These are phyloP conservation scores for Microctenopoma stevenorrisi DNA, from an alignment of 2,797 vertebrate species.

Conservation along the genomic window DNA sequence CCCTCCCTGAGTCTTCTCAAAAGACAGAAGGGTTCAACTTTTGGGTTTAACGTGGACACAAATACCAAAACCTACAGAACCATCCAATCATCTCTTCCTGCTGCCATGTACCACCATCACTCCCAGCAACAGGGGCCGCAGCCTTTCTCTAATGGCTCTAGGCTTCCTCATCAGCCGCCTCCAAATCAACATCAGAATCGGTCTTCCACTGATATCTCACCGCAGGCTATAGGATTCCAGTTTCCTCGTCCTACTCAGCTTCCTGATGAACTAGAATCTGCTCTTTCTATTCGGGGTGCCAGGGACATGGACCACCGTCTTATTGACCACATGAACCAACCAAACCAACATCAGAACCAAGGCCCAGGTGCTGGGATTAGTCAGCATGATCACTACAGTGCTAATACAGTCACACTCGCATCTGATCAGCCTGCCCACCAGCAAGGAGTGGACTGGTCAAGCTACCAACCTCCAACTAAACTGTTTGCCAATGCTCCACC, in stretches of 20 bases:
- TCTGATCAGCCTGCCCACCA: constrained; percentile 64
- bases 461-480: constrained; percentile 68
- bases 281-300: constrained; percentile 68
- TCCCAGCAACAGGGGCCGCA: constrained; percentile 77
- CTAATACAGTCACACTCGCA: constrained; percentile 62
- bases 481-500: constrained; percentile 64
- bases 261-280: constrained; percentile 78
- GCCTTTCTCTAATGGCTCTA: constrained; percentile 59
- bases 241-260: constrained; percentile 78
- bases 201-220: constrained; percentile 52
- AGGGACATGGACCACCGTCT: constrained; percentile 76
- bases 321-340: constrained; percentile 63
- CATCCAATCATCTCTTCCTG: constrained; percentile 65
- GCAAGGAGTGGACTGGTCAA: constrained; percentile 75
- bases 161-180: constrained; percentile 58
- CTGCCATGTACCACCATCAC: constrained; percentile 80
- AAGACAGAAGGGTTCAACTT: constrained; percentile 74
- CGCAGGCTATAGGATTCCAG: constrained; percentile 72
- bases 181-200: constrained; percentile 62
- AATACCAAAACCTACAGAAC: constrained; percentile 65
- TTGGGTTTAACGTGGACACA: constrained; percentile 81
- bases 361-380: constrained; percentile 80
- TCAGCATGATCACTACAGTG: constrained; percentile 70
- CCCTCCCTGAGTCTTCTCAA: constrained; percentile 77
- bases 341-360: constrained; percentile 63